Percentiles rank a stretch among this genome's conserved stretches.
phyloP scores from a whole-genome alignment of 2,113 vertebrate genomes.

The Hemibagrus wyckioides region DNA sequence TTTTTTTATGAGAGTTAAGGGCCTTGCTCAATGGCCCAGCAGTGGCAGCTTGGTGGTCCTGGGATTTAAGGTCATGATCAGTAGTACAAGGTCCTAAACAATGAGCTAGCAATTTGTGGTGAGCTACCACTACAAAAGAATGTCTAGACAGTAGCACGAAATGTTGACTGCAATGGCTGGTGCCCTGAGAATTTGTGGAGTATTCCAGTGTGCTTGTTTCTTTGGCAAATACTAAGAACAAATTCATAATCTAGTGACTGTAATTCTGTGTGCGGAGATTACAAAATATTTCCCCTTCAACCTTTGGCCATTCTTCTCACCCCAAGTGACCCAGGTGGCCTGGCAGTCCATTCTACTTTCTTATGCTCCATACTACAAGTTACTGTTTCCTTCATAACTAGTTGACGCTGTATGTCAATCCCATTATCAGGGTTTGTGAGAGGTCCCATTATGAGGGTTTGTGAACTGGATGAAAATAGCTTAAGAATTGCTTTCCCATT shows the following conservation, averaged over 20 bases:
- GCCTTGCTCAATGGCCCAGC: too few relatives aligned
- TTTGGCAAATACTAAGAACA: not conserved
- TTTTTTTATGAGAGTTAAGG: too few relatives aligned
- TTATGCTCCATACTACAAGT: not conserved
- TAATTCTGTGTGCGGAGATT: not conserved
- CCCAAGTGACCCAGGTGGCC: not conserved
- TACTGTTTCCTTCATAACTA: not conserved
- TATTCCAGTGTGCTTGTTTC: not conserved
- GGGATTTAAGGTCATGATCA: too few relatives aligned
- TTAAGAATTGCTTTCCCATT: not conserved
- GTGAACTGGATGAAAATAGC: not conserved
- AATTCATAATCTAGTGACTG: not conserved
- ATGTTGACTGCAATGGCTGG: not conserved
- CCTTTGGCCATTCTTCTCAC: not conserved
- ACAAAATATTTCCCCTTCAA: not conserved
- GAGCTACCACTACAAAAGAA: too few relatives aligned
- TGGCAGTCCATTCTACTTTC: not conserved
- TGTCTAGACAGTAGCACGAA: not conserved
- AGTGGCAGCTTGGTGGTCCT: too few relatives aligned
- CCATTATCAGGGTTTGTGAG: not conserved
- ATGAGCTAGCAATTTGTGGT: too few relatives aligned
- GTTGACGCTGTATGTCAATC: not conserved
- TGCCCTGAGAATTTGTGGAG: not conserved
- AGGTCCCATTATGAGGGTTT: too few relatives aligned
- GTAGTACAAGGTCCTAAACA: too few relatives aligned